Base-by-base conservation (phyloP, 2,888 invertebrate species). In the Zhengitettix transpicula region DNA sequence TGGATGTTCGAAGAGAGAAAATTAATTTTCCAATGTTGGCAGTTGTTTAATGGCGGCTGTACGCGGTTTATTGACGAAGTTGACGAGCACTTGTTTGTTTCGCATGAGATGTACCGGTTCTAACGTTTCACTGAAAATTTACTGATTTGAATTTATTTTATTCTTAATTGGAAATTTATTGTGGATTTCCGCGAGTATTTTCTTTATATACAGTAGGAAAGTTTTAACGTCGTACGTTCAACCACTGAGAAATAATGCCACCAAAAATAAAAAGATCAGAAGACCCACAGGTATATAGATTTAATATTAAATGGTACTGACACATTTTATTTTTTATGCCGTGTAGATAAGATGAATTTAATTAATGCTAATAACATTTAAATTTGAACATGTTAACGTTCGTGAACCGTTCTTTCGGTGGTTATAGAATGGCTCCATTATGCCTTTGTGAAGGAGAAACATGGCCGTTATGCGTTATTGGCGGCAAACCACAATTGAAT, bases 261-360 rank as follows among this genome's bases (percentile, higher is more conserved):
- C 58, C 58, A 17, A 58, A 58, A 44, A 44, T 40, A 55, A 58
- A 58, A 55, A 58, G 54, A 58, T 53, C 58, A 55, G 47, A 47
- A n/a, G n/a, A n/a, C 47, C 14, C n/a, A 47, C 12, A 47, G 47
- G 47, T n/a, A 47, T 14, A n/a, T 47, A 47, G 47, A 3, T 47
- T 12, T 28, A 28, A 28, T 28, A 28, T 28, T 28, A 28, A 28
- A 28, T 7, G 28, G 28, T 28, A 28, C 28, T 28, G 28, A 2
- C 7, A 7, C 28, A 28, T 28, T 28, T 28, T 28, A 28, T 5
- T 28, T 28, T 28, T 28, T 28, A 28, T 28, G 28, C 28, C 2
- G 28, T 28, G 28, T 28, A 7, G 3, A 28, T 28, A 28, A 28
- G 7, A 2, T 28, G 28, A 28, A 5, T 28, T 28, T 28, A 28